These are phyloP conservation scores for Leptatherina wallacei DNA, from an alignment of 2,797 vertebrate genomes.

Conservation along the genomic window DNA sequence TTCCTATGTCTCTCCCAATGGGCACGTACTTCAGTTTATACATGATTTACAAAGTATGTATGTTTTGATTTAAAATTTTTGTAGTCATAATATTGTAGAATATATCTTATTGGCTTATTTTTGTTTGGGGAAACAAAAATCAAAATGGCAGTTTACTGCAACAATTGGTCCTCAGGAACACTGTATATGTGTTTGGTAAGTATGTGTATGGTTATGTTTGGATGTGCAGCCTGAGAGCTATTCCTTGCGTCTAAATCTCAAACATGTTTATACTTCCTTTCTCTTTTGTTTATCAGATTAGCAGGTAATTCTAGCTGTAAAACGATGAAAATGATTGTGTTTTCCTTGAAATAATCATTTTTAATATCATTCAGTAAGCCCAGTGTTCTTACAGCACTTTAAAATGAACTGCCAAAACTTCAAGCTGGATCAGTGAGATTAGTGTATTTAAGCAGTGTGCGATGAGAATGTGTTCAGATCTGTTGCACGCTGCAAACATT, in stretches of 20 bases:
- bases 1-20: conserved; percentile 61
- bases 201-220: conserved; percentile 63
- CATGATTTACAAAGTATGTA: conserved; percentile 77
- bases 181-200: conserved; percentile 71
- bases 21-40: conserved; percentile 73
- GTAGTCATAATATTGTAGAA: conserved; percentile 80
- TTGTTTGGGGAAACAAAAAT: conserved; percentile 78
- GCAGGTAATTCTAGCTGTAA: conserved; percentile 60
- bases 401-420: conserved; percentile 75
- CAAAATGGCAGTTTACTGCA: conserved; percentile 79
- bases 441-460: conserved; percentile 33
- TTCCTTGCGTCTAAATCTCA: conserved; percentile 67
- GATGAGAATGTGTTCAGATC: conserved; percentile 60
- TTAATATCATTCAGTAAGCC: conserved; percentile 51
- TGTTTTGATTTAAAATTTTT: conserved; percentile 80
- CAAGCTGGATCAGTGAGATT: conserved; percentile 51
- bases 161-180: conserved; percentile 81
- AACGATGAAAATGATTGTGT: conserved; percentile 51
- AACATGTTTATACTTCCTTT: conserved; percentile 57
- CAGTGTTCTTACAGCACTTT: conserved; percentile 80
- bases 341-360: conserved; percentile 51
- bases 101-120: conserved; percentile 75
- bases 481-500: conserved; percentile 50
- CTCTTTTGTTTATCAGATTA: conserved; percentile 49
- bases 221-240: conserved; percentile 63